Evolutionary conservation across 37 sponge, comb jelly and placozoan species (phyloP).

Genomic region (Amphimedon queenslandica): DNA sequence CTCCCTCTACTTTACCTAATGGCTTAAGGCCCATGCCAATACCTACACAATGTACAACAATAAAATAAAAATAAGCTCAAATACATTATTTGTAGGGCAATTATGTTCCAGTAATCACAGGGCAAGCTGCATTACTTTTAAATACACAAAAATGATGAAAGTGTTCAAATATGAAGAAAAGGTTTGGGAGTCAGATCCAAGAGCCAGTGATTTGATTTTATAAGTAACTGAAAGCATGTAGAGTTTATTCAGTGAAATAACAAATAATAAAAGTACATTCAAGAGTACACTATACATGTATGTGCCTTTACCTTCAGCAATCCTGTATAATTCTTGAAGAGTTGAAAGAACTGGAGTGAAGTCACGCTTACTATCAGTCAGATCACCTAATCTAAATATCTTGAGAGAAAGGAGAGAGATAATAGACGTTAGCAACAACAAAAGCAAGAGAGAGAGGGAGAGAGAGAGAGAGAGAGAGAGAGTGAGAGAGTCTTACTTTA

Average conservation of each 20-base stretch:
- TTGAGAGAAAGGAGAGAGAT: background rate
- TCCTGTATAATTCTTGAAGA: slow-evolving; percentile 47
- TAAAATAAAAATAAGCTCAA: no score
- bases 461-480: background rate
- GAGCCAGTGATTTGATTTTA: no score
- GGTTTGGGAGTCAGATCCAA: no score
- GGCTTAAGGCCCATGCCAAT: background rate
- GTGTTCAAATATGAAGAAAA: no score
- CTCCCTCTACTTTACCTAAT: background rate
- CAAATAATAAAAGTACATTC: no score
- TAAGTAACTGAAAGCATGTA: no score
- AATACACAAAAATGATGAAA: no score
- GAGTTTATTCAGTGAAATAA: no score
- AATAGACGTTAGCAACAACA: background rate
- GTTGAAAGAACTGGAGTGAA: slow-evolving; percentile 50
- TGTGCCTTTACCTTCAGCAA: slow-evolving; percentile 35
- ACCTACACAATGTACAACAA: no score
- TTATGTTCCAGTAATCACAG: no score
- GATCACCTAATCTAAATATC: slow-evolving; percentile 51
- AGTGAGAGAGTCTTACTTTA: slow-evolving; percentile 48
- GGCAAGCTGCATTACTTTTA: background rate
- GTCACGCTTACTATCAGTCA: slow-evolving; percentile 48
- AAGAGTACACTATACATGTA: no score
- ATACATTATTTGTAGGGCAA: no score
- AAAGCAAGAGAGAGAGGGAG: background rate